Percentiles rank a stretch among this genome's conserved stretches.
These are phyloP conservation scores for Aphrocallistes beatrix DNA, from an alignment of 37 sponge, comb jelly and placozoan species.

Conservation along the genomic window DNA sequence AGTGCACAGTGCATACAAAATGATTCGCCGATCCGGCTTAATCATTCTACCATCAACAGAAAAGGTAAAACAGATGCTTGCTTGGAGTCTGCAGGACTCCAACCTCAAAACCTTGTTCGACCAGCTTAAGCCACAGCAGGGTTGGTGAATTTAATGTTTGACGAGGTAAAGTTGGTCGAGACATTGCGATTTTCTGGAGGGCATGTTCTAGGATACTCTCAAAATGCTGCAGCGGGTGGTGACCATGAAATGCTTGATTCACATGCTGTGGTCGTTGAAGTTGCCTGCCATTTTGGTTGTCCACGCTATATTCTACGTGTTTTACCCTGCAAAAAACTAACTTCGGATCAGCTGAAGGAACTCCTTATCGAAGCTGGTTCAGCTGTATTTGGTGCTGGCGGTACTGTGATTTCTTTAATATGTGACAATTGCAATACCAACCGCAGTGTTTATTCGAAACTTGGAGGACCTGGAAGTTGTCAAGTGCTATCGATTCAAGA, in stretches of 20 bases:
- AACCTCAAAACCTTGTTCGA: constrained; percentile 20
- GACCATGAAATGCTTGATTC: constrained; percentile 11
- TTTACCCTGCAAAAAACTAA: constrained; percentile 18
- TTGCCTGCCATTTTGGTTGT: constrained; percentile 18
- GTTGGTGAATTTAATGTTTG: constrained; percentile 17
- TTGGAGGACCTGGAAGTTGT: constrained; percentile 19
- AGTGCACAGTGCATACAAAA: constrained; percentile 3
- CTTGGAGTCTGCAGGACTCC: constrained; percentile 17
- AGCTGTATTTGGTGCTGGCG: constrained; percentile 17
- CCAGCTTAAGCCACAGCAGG: constrained; percentile 14
- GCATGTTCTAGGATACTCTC: constrained; percentile 17
- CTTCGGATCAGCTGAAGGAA: constrained; percentile 19
- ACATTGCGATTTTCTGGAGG: constrained; percentile 13
- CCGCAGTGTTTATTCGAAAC: constrained; percentile 19
- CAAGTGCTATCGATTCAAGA: constrained; percentile 20
- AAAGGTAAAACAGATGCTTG: constrained; percentile 18
- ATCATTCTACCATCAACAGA: constrained; percentile 19
- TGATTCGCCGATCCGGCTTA: not conserved
- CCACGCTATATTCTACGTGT: constrained; percentile 17
- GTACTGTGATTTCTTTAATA: constrained; percentile 19
- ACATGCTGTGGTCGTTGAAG: constrained; percentile 19
- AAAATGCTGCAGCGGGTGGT: constrained; percentile 17
- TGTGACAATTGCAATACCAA: constrained; percentile 19
- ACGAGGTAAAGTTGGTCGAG: constrained; percentile 14
- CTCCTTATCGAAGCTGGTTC: constrained; percentile 19